Evolutionary conservation across 2,888 invertebrate genomes (phyloP), one percentile per base, ranked within the genome.

Genomic region (Theristus sp.): DNA sequence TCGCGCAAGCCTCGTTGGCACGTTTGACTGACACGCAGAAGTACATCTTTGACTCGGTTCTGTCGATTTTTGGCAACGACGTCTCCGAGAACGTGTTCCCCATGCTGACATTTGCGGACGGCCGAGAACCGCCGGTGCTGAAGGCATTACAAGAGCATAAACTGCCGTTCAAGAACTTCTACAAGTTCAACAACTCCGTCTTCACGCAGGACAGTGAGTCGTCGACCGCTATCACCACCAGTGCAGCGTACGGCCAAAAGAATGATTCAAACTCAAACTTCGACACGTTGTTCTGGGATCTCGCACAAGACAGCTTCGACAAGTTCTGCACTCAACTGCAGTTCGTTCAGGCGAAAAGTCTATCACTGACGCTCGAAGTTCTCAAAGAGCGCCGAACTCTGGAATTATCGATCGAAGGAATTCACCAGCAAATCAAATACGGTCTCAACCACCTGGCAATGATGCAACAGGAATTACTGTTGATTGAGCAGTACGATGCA

Each of bases 181-280:
- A 64, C 57, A 64, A 62, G 58, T 66, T 68, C 60, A 67, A 66
- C 59, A 66, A 66, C 61, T 66, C 64, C 29, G 64, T 63, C 27
- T 53, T 66, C 29, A 31, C 27, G 25, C 63, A n/a, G n/a, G n/a
- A n/a, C n/a, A n/a, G n/a, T n/a, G n/a, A n/a, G n/a, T n/a, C n/a
- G n/a, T n/a, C n/a, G n/a, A n/a, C n/a, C n/a, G n/a, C n/a, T n/a
- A n/a, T n/a, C n/a, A n/a, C n/a, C n/a, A n/a, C n/a, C n/a, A n/a
- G n/a, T n/a, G n/a, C n/a, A n/a, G n/a, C n/a, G n/a, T n/a, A 57
- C 22, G 17, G 17, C 6, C 38, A 38, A 38, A 17, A 38, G 38
- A 38, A n/a, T n/a, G n/a, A n/a, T n/a, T n/a, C n/a, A n/a, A n/a
- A n/a, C n/a, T n/a, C n/a, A n/a, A n/a, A n/a, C n/a, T n/a, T 38